Base-by-base conservation (phyloP, 1,140 invertebrate species). In the Subanguina moxae region DNA sequence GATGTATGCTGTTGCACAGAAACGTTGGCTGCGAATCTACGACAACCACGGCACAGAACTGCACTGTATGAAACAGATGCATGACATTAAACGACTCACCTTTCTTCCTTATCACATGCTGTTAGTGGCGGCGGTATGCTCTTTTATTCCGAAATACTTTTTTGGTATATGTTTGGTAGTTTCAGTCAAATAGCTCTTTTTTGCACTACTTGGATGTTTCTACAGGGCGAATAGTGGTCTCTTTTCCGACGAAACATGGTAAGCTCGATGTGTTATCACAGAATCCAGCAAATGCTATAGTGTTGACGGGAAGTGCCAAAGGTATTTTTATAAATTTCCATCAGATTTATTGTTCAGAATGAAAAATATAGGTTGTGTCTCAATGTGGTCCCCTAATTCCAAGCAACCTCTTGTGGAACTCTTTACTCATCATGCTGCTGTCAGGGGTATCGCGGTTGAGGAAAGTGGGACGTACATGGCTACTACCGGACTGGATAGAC, bases 61-160 rank as follows among this genome's bases (percentile, higher is more conserved):
- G 43, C 95, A 99, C 84, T 97, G 94, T 84, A 81, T 99, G 0
- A 97, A 97, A 84, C 86, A 85, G 73, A 84, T 99, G 82, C 86
- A 91, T 78, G 87, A 88, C 73, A 88, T 92, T 5, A 86, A 90
- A 13, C 85, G 88, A 57, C 84, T 98, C 83, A 92, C 97, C 83
- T 99, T 96, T 85, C 85, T 99, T 23, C 94, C 94, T 0, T 96
- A 96, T 85, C 95, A 99, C 83, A 97, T 98, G 84, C 87, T 99
- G 15, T 85, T 99, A 23, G 90, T 89, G n/a, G 87, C 89, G 71
- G 88, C 88, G 45, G 91, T 92, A 83, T 87, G 86, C 87, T 58
- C 59, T 61, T 32, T 19, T 52, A 52, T 52, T 15, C 15, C 3
- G 48, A 52, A 7, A 52, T 52, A 15, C 23, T 52, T 8, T 17